phyloP scores from a whole-genome alignment of 2,113 vertebrate species.

The Nipponia nippon region DNA sequence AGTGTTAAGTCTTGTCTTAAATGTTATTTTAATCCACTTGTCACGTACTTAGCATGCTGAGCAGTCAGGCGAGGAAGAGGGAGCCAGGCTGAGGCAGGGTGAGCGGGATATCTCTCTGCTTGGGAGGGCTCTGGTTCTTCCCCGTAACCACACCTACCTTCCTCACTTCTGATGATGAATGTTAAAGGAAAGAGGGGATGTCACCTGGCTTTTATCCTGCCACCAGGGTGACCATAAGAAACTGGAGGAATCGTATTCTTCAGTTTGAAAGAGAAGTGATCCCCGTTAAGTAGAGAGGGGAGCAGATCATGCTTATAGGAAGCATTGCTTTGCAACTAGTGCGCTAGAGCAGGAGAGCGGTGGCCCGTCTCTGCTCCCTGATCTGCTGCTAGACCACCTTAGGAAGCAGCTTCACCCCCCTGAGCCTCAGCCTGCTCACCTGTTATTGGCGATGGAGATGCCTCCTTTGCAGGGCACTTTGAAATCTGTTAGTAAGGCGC shows the following conservation, averaged over 20 bases:
- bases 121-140: not conserved
- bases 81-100: not conserved
- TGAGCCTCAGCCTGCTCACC: not conserved
- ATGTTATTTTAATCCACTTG: conserved; percentile 7
- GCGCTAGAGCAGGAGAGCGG: not conserved
- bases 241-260: not conserved
- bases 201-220: not conserved
- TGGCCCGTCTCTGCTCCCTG: not conserved
- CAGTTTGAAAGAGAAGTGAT: not conserved
- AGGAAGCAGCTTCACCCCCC: not conserved
- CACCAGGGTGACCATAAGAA: not conserved
- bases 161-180: not conserved
- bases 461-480: not conserved
- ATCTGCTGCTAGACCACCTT: not conserved
- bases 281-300: not conserved
- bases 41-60: not conserved
- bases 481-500: not conserved
- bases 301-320: not conserved
- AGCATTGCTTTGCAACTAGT: not conserved
- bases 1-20: not conserved
- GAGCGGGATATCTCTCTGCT: not conserved
- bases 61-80: not conserved
- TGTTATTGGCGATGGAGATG: not conserved
- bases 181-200: not conserved
- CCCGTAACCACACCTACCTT: not conserved